phyloP scores from a whole-genome alignment of 2,888 invertebrate genomes.

The Ametastegia equiseti region DNA sequence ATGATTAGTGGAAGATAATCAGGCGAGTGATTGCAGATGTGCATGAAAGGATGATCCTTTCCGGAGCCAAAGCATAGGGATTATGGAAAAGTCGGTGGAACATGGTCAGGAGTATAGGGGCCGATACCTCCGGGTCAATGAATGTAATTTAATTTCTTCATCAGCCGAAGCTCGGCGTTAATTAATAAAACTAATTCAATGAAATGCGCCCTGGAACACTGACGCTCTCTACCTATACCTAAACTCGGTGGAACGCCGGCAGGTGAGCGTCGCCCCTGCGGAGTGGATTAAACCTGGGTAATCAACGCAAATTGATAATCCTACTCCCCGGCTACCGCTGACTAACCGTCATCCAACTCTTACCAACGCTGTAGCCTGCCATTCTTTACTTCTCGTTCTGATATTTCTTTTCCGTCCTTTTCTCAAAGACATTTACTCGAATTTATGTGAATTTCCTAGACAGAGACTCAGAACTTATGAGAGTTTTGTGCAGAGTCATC shows the following conservation, averaged over 20 bases:
- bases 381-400: background rate
- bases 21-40: no score
- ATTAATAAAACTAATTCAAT: constrained; percentile 71
- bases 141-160: constrained; percentile 67
- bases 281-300: constrained; percentile 72
- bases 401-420: constrained; percentile 56
- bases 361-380: background rate
- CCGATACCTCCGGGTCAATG: constrained; percentile 54
- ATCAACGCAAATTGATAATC: constrained; percentile 73
- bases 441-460: no score
- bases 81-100: background rate
- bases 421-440: background rate
- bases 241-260: constrained; percentile 56
- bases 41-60: background rate
- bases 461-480: no score
- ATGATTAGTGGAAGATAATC: background rate
- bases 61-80: background rate
- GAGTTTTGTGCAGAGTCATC: no score
- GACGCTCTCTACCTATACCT: background rate
- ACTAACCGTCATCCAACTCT: constrained; percentile 30
- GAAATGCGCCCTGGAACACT: constrained; percentile 58
- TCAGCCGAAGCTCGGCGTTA: constrained; percentile 63
- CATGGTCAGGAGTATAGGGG: background rate
- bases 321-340: constrained; percentile 61
- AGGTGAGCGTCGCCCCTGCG: constrained; percentile 65